Conservation (phyloP, 2,888 invertebrate species). For the Ectemnius continuus region DNA sequence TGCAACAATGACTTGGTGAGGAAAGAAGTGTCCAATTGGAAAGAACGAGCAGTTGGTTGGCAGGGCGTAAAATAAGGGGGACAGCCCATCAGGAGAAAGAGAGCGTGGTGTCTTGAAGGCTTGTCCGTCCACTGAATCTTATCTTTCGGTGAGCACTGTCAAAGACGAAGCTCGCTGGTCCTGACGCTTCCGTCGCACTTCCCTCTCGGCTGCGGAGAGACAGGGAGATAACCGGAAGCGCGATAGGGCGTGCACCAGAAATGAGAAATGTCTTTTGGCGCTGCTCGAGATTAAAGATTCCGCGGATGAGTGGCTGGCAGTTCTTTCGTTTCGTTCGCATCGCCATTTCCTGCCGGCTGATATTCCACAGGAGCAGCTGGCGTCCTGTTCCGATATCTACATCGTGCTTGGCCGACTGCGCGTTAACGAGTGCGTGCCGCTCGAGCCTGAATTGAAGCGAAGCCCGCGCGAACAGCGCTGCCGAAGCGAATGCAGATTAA, state of each 20-base stretch:
- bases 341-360: not conserved
- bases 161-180: constrained; percentile 69
- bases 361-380: not conserved
- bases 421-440: no score
- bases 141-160: constrained; percentile 74
- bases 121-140: constrained; percentile 69
- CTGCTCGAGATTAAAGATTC: constrained; percentile 68
- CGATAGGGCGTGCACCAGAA: constrained; percentile 75
- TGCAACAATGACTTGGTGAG: no score
- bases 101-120: constrained; percentile 57
- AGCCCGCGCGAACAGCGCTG: no score
- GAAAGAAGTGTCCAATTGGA: not conserved
- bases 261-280: constrained; percentile 76
- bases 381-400: no score
- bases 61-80: constrained; percentile 10
- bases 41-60: not conserved
- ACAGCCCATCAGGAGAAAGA: constrained; percentile 38
- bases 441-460: no score
- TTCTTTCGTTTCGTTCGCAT: constrained; percentile 38
- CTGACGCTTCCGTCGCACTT: constrained; percentile 72
- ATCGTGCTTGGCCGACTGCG: no score
- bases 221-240: constrained; percentile 75
- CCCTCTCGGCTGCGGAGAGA: constrained; percentile 50
- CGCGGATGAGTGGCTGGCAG: constrained; percentile 58
- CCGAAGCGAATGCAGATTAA: no score